Percentiles rank a stretch among this genome's conserved stretches.
phyloP scores from a whole-genome alignment of 35 echinoderm and acorn worm species.

The Holothuria glaberrima region DNA sequence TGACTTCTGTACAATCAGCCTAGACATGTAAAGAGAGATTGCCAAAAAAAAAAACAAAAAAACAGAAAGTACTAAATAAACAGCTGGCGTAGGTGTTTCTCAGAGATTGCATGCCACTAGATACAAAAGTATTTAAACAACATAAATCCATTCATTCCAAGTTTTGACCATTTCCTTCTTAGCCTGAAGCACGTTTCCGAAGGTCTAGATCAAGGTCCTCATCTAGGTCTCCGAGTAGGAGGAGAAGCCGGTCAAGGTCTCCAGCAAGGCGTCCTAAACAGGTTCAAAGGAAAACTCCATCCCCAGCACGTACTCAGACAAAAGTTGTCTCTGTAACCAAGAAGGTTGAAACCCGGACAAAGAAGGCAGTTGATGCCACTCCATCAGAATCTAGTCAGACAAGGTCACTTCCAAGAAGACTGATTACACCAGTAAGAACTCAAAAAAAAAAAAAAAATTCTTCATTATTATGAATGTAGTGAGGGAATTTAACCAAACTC shows the following conservation, averaged over 20 bases:
- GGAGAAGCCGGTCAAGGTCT: neutral
- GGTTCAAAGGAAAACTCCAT: neutral
- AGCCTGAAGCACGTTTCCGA: conserved; percentile 48
- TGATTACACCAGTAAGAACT: conserved; percentile 32
- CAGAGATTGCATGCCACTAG: too few relatives aligned
- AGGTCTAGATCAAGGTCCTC: conserved; percentile 37
- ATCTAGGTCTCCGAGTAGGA: conserved; percentile 40
- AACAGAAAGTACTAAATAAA: too few relatives aligned
- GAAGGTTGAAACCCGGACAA: neutral
- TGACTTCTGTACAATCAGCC: too few relatives aligned
- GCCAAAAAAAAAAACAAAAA: too few relatives aligned
- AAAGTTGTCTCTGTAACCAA: neutral
- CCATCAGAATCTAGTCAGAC: conserved; percentile 15
- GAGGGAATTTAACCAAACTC: neutral
- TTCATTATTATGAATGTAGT: too few relatives aligned
- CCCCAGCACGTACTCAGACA: neutral
- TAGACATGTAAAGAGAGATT: too few relatives aligned
- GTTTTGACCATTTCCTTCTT: neutral
- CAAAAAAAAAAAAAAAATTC: neutral
- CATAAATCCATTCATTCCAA: too few relatives aligned
- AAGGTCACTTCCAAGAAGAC: neutral
- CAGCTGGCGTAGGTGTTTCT: too few relatives aligned
- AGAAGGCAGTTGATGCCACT: neutral
- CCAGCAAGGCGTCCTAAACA: conserved; percentile 24
- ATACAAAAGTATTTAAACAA: too few relatives aligned